Evolutionary conservation across 2,113 vertebrate genomes (phyloP).

Genomic region (Strix aluco): DNA sequence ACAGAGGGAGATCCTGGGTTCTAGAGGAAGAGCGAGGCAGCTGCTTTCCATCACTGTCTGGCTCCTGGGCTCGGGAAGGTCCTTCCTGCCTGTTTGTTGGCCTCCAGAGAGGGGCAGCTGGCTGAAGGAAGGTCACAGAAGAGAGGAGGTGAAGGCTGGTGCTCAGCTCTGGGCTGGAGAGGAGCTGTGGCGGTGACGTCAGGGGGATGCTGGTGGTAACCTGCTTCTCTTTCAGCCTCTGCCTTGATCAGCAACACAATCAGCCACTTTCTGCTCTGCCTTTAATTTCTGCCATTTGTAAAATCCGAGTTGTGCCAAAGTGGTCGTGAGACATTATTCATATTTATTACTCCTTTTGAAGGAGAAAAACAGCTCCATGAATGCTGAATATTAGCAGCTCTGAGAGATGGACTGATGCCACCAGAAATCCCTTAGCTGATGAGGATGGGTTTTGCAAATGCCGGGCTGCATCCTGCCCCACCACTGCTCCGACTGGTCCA

Average conservation of each 20-base stretch:
- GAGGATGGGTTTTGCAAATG: neutral
- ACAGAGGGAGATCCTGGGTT: neutral
- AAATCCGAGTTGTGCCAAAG: neutral
- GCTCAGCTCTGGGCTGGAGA: neutral
- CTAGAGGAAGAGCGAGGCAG: neutral
- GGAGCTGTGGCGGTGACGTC: rapidly evolving
- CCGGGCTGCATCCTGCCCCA: neutral
- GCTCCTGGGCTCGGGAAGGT: neutral
- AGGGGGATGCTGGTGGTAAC: neutral
- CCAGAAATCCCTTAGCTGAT: neutral
- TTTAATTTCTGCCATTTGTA: neutral
- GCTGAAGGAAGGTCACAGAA: neutral
- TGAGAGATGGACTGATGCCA: neutral
- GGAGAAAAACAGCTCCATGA: neutral
- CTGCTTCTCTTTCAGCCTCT: neutral
- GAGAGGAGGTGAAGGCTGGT: neutral
- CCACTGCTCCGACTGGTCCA: neutral
- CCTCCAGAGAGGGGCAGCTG: neutral
- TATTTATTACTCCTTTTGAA: slow-evolving; percentile 4
- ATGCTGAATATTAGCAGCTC: neutral
- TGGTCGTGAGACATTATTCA: neutral
- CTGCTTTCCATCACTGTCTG: neutral
- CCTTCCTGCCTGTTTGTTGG: neutral
- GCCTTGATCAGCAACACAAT: rapidly evolving
- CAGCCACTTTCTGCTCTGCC: neutral